Conservation (phyloP, 1,140 invertebrate genomes). For the Scaptomyza graminum region DNA sequence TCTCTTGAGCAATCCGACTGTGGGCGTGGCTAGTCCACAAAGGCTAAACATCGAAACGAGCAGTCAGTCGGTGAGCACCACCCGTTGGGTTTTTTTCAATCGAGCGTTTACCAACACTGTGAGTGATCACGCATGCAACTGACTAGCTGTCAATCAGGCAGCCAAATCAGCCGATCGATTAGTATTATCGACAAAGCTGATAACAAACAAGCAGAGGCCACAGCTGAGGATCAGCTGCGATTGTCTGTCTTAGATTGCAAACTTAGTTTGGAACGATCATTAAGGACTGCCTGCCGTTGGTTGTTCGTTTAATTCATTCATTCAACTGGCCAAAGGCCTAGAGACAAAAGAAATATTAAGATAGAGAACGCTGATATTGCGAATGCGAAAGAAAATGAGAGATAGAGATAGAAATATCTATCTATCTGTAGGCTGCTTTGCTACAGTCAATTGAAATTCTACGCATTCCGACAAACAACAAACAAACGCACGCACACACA, state of each 20-base stretch:
- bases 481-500: slow-evolving; percentile 59
- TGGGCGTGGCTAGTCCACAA: slow-evolving; percentile 44
- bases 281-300: neutral
- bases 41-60: slow-evolving; percentile 34
- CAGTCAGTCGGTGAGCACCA: slow-evolving; percentile 7
- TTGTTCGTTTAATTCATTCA: neutral
- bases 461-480: slow-evolving; percentile 80
- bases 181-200: slow-evolving; percentile 15
- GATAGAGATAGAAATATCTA: slow-evolving; percentile 19
- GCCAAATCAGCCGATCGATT: slow-evolving; percentile 63
- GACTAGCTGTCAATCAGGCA: slow-evolving; percentile 42
- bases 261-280: neutral
- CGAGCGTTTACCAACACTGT: slow-evolving; percentile 61
- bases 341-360: slow-evolving; percentile 3
- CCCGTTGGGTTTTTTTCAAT: slow-evolving; percentile 15
- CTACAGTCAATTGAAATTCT: slow-evolving; percentile 81
- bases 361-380: slow-evolving; percentile 1
- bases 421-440: slow-evolving; percentile 31
- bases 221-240: slow-evolving; percentile 35
- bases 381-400: neutral
- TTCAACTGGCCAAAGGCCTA: slow-evolving; percentile 13
- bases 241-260: slow-evolving; percentile 21
- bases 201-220: slow-evolving; percentile 9
- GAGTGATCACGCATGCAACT: slow-evolving; percentile 21
- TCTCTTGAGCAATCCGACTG: slow-evolving; percentile 1